Evolutionary conservation across 2,888 invertebrate species (phyloP), one percentile per base, ranked within the genome.

Genomic region (Sialis fuliginosa): DNA sequence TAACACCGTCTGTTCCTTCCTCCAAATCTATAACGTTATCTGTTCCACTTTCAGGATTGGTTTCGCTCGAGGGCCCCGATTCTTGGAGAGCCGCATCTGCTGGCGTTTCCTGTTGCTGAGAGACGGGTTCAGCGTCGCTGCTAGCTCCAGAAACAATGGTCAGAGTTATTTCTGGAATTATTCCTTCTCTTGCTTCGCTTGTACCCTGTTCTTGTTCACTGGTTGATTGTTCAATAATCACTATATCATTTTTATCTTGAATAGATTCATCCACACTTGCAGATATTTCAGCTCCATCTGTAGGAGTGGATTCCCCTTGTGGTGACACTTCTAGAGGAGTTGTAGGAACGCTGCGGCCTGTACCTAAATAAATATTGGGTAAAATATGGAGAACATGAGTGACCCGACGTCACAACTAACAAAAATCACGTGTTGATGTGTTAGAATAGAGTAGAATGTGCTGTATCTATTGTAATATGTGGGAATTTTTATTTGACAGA

Each of bases 321-420:
- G 75, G 81, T 43, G 75, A 81, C 49, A 74, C 72, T 63, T 72
- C 79, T 51, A 75, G 62, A 2, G 79, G 78, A 1, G 79, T 81
- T 34, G 75, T 77, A 1, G 81, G 80, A 22, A 79, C 78, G 57
- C 77, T 79, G 43, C 80, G 65, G 5, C 78, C 79, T 33, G 77
- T 74, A 42, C 76, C 74, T 57, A 60, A 48, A 61, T 57, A 57
- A 58, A 57, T 49, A 10, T n/a, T n/a, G n/a, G n/a, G n/a, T n/a
- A n/a, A n/a, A n/a, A n/a, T n/a, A n/a, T 47, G 42, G 39, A 41
- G 5, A 22, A n/a, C n/a, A n/a, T n/a, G n/a, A n/a, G n/a, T n/a
- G n/a, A n/a, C n/a, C n/a, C n/a, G n/a, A n/a, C n/a, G n/a, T n/a
- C n/a, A n/a, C n/a, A n/a, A n/a, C n/a, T n/a, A n/a, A n/a, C n/a